Evolutionary conservation across 2,797 vertebrate species (phyloP).

Genomic region (Hozukius guyotensis): DNA sequence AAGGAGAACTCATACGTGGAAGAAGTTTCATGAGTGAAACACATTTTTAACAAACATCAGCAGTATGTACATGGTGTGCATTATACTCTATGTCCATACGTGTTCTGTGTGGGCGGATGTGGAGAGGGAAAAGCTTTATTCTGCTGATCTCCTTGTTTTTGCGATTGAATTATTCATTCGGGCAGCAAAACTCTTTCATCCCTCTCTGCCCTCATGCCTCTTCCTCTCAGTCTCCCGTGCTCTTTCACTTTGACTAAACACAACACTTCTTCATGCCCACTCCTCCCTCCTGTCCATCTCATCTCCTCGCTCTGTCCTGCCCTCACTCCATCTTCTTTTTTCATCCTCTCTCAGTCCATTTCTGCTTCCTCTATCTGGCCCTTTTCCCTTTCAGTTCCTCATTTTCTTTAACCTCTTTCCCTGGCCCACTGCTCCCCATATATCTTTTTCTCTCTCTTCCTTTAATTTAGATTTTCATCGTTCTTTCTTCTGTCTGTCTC

Average conservation of each 20-base stretch:
- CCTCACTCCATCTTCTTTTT: not conserved
- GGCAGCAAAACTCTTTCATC: slow-evolving; percentile 56
- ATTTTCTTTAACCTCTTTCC: slow-evolving; percentile 2
- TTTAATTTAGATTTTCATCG: slow-evolving; percentile 64
- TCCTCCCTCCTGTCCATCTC: slow-evolving; percentile 29
- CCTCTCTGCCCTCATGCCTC: slow-evolving; percentile 11
- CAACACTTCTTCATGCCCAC: slow-evolving; percentile 44
- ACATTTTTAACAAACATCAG: not conserved
- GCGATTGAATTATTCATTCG: slow-evolving; percentile 59
- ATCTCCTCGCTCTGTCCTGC: not conserved
- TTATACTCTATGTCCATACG: not conserved
- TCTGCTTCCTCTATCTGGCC: not conserved
- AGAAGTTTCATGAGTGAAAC: not conserved
- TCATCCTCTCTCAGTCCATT: not conserved
- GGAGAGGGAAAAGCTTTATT: slow-evolving; percentile 24
- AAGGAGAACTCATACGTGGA: not conserved
- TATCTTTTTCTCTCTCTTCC: slow-evolving; percentile 22
- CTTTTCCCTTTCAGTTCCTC: not conserved
- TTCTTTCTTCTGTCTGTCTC: slow-evolving; percentile 33
- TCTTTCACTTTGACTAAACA: slow-evolving; percentile 49
- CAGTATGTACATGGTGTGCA: not conserved
- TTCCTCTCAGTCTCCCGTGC: slow-evolving; percentile 17
- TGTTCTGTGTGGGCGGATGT: not conserved
- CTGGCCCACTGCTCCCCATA: not conserved
- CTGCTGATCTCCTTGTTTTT: slow-evolving; percentile 64